These are phyloP conservation scores for Calidris pygmaea DNA, from an alignment of 2,113 vertebrate species.

Conservation along the genomic window DNA sequence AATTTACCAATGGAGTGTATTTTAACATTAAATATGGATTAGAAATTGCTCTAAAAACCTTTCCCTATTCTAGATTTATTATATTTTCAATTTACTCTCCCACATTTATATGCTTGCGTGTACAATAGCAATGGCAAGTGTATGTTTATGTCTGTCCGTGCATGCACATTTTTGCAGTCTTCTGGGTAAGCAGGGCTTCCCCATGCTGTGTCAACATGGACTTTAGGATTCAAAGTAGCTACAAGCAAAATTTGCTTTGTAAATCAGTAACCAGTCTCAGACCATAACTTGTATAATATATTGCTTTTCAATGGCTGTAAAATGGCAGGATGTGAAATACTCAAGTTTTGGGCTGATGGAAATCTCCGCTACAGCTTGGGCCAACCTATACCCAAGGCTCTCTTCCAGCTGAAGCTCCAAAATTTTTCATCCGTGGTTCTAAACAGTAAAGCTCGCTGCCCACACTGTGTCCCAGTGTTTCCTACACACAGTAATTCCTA, in stretches of 20 bases:
- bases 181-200: neutral
- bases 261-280: constrained; percentile 25
- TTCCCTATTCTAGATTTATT: neutral
- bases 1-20: neutral
- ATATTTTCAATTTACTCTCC: neutral
- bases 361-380: neutral
- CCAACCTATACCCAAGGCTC: neutral
- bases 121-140: neutral
- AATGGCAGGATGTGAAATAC: neutral
- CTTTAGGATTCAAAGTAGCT: neutral
- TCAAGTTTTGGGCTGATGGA: neutral
- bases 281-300: neutral
- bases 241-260: neutral
- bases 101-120: neutral
- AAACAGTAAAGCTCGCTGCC: neutral
- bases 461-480: neutral
- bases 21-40: neutral
- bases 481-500: neutral
- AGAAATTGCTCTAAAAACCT: neutral
- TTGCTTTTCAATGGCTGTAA: neutral
- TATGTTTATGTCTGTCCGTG: neutral
- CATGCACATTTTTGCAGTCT: neutral
- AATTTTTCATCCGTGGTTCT: neutral
- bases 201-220: neutral
- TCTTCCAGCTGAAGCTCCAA: neutral